Evolutionary conservation across 2,113 vertebrate genomes (phyloP).

Genomic region (Hyla sarda): DNA sequence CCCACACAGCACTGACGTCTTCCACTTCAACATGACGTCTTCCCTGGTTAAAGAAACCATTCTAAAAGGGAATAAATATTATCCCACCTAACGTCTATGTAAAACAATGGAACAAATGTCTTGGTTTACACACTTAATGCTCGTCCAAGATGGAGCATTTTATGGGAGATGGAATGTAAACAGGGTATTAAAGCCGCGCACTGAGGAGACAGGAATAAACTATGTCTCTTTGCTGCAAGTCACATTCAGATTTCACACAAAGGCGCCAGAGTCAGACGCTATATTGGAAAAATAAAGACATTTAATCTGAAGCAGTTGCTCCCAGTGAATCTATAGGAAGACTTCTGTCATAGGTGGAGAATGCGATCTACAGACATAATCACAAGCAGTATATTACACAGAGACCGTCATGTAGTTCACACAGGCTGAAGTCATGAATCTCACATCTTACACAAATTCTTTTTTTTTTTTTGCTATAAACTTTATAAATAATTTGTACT

Average conservation of each 20-base stretch:
- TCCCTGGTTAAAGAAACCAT: neutral
- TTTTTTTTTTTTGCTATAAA: neutral
- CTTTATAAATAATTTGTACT: neutral
- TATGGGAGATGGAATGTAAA: slow-evolving; percentile 35
- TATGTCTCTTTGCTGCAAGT: slow-evolving; percentile 8
- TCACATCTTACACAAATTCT: neutral
- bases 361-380: slow-evolving; percentile 29
- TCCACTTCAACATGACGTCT: slow-evolving; percentile 7
- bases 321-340: slow-evolving; percentile 37
- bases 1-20: neutral
- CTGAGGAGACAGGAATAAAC: neutral
- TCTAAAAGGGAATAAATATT: slow-evolving; percentile 19
- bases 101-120: slow-evolving; percentile 43
- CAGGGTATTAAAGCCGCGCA: slow-evolving; percentile 16
- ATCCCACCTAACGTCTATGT: slow-evolving; percentile 16
- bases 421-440: neutral
- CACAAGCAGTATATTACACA: too few relatives aligned
- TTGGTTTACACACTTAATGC: slow-evolving; percentile 16
- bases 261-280: slow-evolving; percentile 37
- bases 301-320: slow-evolving; percentile 48
- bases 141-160: neutral
- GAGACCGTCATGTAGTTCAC: neutral
- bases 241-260: slow-evolving; percentile 36
- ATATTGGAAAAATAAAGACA: slow-evolving; percentile 44
- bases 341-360: slow-evolving; percentile 40